phyloP scores from a whole-genome alignment of 1,140 invertebrate genomes.

The Triops longicaudatus region DNA sequence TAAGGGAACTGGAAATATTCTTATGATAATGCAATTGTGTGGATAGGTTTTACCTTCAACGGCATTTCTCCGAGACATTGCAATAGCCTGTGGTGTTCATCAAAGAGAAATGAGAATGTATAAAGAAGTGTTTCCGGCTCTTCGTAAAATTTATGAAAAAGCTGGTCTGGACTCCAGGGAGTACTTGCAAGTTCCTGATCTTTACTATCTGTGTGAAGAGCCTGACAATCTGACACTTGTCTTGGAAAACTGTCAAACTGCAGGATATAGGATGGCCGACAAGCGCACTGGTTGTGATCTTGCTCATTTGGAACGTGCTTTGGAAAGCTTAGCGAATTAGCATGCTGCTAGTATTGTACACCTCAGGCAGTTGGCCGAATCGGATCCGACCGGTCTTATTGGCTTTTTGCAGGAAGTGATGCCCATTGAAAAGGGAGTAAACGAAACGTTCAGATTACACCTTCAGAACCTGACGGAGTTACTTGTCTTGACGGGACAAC shows the following conservation, averaged over 20 bases:
- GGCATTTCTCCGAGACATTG: conserved; percentile 10
- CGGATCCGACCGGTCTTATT: background rate
- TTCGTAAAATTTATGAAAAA: conserved; percentile 17
- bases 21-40: background rate
- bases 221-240: background rate
- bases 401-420: background rate
- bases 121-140: conserved; percentile 9
- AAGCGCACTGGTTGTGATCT: conserved; percentile 26
- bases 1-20: too few relatives aligned
- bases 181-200: background rate
- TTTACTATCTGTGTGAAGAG: background rate
- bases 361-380: background rate
- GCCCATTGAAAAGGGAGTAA: background rate
- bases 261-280: conserved; percentile 23
- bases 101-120: conserved; percentile 25
- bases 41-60: conserved; percentile 26
- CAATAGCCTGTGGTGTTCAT: conserved; percentile 16
- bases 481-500: background rate
- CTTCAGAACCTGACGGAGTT: background rate
- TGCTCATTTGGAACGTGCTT: conserved; percentile 14
- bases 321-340: conserved; percentile 25
- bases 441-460: background rate
- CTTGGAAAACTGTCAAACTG: conserved; percentile 22
- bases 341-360: conserved; percentile 18
- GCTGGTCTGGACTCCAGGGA: background rate